Conservation (phyloP, 2,888 invertebrate species). For the Mimumesa dahlbomi region DNA sequence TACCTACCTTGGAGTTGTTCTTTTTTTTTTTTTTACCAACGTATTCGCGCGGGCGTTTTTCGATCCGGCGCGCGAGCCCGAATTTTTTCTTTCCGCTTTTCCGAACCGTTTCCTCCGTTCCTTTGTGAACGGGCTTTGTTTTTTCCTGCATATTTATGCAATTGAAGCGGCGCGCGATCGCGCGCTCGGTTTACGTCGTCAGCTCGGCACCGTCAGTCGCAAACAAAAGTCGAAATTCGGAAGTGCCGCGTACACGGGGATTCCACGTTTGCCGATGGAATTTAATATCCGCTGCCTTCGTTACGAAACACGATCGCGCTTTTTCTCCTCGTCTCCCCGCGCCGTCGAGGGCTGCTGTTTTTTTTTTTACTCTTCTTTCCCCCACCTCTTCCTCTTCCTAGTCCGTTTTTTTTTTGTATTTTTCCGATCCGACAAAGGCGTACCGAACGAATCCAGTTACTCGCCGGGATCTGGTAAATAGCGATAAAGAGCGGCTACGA, state of each 20-base stretch:
- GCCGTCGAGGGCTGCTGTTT: too few relatives aligned
- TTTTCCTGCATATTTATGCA: conserved; percentile 49
- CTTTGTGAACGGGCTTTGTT: conserved; percentile 37
- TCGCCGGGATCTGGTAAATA: conserved; percentile 25
- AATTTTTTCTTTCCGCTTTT: not conserved
- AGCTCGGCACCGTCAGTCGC: conserved; percentile 37
- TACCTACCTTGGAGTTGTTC: too few relatives aligned
- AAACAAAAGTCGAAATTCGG: conserved; percentile 57
- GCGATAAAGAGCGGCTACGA: too few relatives aligned
- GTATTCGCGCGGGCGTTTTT: not conserved
- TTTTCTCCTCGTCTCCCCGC: conserved; percentile 39
- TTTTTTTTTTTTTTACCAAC: too few relatives aligned
- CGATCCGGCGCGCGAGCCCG: not conserved
- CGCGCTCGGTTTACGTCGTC: conserved; percentile 36
- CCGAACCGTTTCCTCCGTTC: not conserved
- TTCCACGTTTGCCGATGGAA: conserved; percentile 62
- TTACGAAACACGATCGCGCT: conserved; percentile 59
- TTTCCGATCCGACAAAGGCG: conserved; percentile 21
- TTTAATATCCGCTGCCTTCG: conserved; percentile 65
- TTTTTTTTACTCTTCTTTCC: not conserved
- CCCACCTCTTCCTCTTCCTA: conserved; percentile 23
- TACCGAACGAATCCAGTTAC: conserved; percentile 24
- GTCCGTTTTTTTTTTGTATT: conserved; percentile 29
- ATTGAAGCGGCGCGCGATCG: conserved; percentile 30
- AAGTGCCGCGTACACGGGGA: conserved; percentile 49